A percentile compares a stretch with the other conserved stretches of the same genome.
Conservation (phyloP, 37 sponge, comb jelly and placozoan species). For the Chondrosia reniformis region DNA sequence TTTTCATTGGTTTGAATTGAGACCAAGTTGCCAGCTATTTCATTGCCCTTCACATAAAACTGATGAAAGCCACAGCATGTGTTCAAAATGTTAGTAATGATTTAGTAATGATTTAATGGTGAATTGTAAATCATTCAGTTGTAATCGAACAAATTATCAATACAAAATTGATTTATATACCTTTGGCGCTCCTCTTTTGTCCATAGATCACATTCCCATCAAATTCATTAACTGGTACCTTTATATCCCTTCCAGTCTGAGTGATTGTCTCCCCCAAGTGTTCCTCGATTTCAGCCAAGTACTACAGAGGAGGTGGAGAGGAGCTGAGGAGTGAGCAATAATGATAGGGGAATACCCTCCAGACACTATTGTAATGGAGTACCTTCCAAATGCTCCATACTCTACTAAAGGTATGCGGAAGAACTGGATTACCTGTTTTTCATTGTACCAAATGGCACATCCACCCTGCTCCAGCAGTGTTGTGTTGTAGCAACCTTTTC, state of each 20-base stretch:
- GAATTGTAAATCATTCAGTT: too few relatives aligned
- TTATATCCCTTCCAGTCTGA: slow-evolving; percentile 42
- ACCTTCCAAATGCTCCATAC: too few relatives aligned
- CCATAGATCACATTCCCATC: slow-evolving; percentile 95
- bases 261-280: slow-evolving; percentile 84
- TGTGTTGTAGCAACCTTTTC: slow-evolving; percentile 86
- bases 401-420: too few relatives aligned
- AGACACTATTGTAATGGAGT: too few relatives aligned
- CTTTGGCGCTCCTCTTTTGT: slow-evolving; percentile 53
- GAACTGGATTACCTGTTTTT: slow-evolving; percentile 47
- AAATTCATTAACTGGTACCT: slow-evolving; percentile 78
- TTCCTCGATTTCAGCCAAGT: slow-evolving; percentile 71
- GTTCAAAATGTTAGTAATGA: too few relatives aligned
- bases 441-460: slow-evolving; percentile 97
- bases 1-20: too few relatives aligned
- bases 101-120: too few relatives aligned
- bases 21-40: too few relatives aligned
- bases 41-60: too few relatives aligned
- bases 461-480: slow-evolving; percentile 81
- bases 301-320: slow-evolving; percentile 27
- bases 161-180: too few relatives aligned
- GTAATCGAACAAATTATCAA: too few relatives aligned
- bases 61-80: too few relatives aligned
- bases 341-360: neutral
- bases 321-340: neutral